Evolutionary conservation across 2,113 vertebrate species (phyloP), one percentile per base, ranked within the genome.

Genomic region (Indicator indicator): DNA sequence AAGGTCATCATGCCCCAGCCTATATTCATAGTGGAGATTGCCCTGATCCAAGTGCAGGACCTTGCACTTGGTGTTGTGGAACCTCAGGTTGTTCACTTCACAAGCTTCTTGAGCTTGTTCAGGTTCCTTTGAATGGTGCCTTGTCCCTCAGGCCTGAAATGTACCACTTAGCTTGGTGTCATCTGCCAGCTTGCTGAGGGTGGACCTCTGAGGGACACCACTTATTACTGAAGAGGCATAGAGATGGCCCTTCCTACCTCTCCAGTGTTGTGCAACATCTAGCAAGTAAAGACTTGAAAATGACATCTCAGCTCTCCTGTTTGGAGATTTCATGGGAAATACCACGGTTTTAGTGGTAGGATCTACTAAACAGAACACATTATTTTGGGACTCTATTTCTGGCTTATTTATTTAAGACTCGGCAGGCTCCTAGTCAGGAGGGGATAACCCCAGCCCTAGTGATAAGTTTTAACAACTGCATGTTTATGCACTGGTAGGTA

Each of bases 401-500:
- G 91, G 82, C 56, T 89, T 81, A 69, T 70, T 95, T 93, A 91
- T 97, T 96, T 95, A 88, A 0, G 0, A 86, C 50, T 94, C 94
- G 96, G 93, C 84, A 93, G n/a, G 50, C 55, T 90, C 28, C 27
- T 94, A 86, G 84, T 96, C 95, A 91, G 67, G 76, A 86, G 92
- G 80, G 93, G 90, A 95, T 96, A 96, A 82, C 89, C 67, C 85
- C 63, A 85, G 79, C 79, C 90, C 87, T 65, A 79, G 85, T 86
- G 92, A 79, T 95, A 86, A 87, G 72, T 92, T 94, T 88, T 94
- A 95, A 95, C 87, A 95, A 96, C 89, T 83, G 50, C 65, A 73
- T 89, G 48, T 95, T 95, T 97, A 94, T 97, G 96, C 94, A 95
- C 79, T 13, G 21, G 86, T 92, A 90, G 76, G 86, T 95, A 92